A percentile compares a stretch with the other conserved stretches of the same genome.
Evolutionary conservation across 2,888 invertebrate species (phyloP).

Genomic region (Apodemia zela): DNA sequence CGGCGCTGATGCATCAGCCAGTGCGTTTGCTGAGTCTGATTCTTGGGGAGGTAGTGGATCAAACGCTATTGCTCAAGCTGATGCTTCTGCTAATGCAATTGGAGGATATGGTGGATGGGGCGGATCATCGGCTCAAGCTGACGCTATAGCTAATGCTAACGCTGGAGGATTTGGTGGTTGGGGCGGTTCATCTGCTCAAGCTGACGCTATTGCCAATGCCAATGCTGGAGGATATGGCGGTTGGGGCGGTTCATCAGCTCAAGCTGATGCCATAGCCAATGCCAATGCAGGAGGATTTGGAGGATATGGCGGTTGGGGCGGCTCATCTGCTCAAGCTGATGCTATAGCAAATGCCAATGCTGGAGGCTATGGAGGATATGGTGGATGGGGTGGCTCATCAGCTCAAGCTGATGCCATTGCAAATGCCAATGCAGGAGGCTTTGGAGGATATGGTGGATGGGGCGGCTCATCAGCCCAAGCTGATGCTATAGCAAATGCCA

Average conservation of each 20-base stretch:
- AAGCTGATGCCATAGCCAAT: slow-evolving; percentile 24
- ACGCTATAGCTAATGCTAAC: slow-evolving; percentile 28
- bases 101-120: slow-evolving; percentile 25
- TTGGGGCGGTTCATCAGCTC: slow-evolving; percentile 19
- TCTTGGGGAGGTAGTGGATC: slow-evolving; percentile 25
- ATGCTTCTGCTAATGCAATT: slow-evolving; percentile 28
- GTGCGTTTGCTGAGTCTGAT: slow-evolving; percentile 22
- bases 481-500: slow-evolving; percentile 27
- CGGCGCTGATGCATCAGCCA: slow-evolving; percentile 27
- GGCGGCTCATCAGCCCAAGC: slow-evolving; percentile 20
- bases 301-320: slow-evolving; percentile 25
- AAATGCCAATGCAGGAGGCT: slow-evolving; percentile 23
- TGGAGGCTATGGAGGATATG: slow-evolving; percentile 19
- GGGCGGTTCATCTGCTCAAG: slow-evolving; percentile 27
- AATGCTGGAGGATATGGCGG: slow-evolving; percentile 23
- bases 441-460: slow-evolving; percentile 21
- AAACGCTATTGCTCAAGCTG: slow-evolving; percentile 29
- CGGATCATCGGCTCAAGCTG: slow-evolving; percentile 23
- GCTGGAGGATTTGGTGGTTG: slow-evolving; percentile 21
- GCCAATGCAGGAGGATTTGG: slow-evolving; percentile 23
- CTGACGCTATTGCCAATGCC: slow-evolving; percentile 31
- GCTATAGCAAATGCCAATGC: slow-evolving; percentile 28
- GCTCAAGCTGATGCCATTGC: slow-evolving; percentile 26
- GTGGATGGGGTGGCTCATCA: slow-evolving; percentile 17
- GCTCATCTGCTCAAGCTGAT: slow-evolving; percentile 25